Base-by-base conservation (phyloP, 1,140 invertebrate genomes). In the Pissodes strobi region DNA sequence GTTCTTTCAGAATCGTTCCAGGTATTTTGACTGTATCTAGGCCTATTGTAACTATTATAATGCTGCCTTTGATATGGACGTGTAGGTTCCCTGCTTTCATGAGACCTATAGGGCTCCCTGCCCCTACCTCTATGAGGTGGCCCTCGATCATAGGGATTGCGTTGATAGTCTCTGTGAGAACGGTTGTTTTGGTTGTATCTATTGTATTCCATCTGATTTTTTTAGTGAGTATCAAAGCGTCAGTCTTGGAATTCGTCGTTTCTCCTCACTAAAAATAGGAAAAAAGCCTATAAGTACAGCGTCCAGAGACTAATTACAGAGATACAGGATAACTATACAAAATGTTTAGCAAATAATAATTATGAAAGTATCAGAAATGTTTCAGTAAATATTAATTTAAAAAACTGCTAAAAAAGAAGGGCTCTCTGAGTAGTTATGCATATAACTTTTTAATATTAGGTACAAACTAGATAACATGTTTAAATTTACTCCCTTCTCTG, bases 121-220 rank as follows among this genome's bases (percentile, higher is more conserved):
- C 19, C 39, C 10, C 19, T 23, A 2, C 25, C 19, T 23, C 51
- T 15, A 18, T n/a, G 15, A 57, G 37, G 19, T 9, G 53, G 39
- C 0, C 38, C 53, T 41, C 53, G 19, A 27, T 57, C 53, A 57
- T 57, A 57, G 13, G 53, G 53, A 27, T 43, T 57, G 19, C 17
- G 21, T 9, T 15, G 37, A 19, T 17, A 43, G 18, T 30, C 13
- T 17, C 53, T 43, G 15, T 18, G 41, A 21, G 17, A 45, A 2
- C 21, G 19, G 25, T 43, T 17, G n/a, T 57, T 17, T 57, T 25
- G 34, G 45, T 23, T 10, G 9, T 48, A 18, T 38, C 21, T 23
- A 17, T 46, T 55, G 21, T 43, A 18, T 10, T 57, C 53, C 53
- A 57, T 57, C 41, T n/a, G n/a, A n/a, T n/a, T n/a, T n/a, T n/a